Percentiles rank a stretch among this genome's conserved stretches.
Evolutionary conservation across 2,888 invertebrate species (phyloP).

Genomic region (Argyra leucocephala): DNA sequence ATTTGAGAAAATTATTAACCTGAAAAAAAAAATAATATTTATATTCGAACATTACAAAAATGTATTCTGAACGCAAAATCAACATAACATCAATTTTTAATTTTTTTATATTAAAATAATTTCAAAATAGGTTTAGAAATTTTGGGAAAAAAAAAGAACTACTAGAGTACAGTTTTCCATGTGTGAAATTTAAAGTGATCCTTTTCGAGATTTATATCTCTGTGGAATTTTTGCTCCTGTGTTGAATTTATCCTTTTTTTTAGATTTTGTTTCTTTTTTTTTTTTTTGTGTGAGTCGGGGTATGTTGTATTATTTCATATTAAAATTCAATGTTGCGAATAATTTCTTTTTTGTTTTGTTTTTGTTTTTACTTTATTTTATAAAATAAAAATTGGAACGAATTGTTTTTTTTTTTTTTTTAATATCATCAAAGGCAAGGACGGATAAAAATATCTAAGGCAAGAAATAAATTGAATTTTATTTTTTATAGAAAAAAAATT

Average conservation of each 20-base stretch:
- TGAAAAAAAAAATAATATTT: too few species aligned
- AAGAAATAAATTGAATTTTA: slow-evolving; percentile 1
- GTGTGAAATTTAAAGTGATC: slow-evolving; percentile 8
- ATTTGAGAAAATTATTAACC: too few species aligned
- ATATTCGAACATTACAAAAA: too few species aligned
- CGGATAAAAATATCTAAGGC: neutral
- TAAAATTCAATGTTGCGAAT: slow-evolving; percentile 11
- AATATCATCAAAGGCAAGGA: neutral
- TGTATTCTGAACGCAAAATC: too few species aligned
- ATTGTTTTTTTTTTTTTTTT: neutral
- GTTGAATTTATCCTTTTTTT: neutral
- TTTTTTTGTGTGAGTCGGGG: neutral
- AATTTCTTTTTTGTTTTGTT: slow-evolving; percentile 7
- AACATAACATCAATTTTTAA: too few species aligned
- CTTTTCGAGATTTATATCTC: slow-evolving; percentile 9
- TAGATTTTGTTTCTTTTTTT: neutral
- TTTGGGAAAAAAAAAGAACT: neutral
- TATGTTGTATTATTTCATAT: neutral
- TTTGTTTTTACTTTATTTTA: neutral
- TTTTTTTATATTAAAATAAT: too few species aligned
- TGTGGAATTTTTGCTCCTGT: neutral
- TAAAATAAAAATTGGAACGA: neutral
- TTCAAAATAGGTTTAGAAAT: too few species aligned
- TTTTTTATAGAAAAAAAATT: neutral
- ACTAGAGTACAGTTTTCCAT: neutral